phyloP scores from a whole-genome alignment of 2,888 invertebrate genomes.

The Patella pellucida region DNA sequence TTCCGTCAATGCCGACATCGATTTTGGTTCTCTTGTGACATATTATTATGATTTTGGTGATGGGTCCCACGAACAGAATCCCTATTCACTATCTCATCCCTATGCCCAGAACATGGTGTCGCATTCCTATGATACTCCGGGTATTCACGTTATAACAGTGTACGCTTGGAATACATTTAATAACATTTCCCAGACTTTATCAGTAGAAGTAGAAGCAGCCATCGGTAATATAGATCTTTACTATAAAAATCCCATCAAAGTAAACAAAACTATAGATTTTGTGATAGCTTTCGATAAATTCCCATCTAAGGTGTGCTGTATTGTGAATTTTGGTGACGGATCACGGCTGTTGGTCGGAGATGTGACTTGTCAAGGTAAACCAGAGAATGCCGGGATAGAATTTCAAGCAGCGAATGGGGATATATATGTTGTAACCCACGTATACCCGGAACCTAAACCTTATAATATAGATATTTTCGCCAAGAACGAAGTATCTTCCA shows the following conservation, averaged over 20 bases:
- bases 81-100: conserved; percentile 8
- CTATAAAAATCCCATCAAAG: conserved; percentile 19
- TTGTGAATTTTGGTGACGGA: conserved; percentile 32
- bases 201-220: conserved; percentile 25
- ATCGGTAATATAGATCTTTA: conserved; percentile 19
- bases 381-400: conserved; percentile 16
- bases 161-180: conserved; percentile 24
- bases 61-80: conserved; percentile 7
- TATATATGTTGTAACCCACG: conserved; percentile 16
- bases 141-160: conserved; percentile 15
- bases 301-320: conserved; percentile 28
- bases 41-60: conserved; percentile 30
- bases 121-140: conserved; percentile 8
- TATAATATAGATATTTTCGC: conserved; percentile 27
- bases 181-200: conserved; percentile 15
- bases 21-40: conserved; percentile 22
- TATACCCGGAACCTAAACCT: conserved; percentile 12
- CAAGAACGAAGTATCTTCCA: conserved; percentile 26
- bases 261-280: conserved; percentile 24
- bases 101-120: conserved; percentile 11
- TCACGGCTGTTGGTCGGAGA: conserved; percentile 23
- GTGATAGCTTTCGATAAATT: conserved; percentile 12
- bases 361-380: conserved; percentile 19
- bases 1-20: conserved; percentile 15
- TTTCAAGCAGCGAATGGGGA: conserved; percentile 13